These are phyloP conservation scores for Branchipolynoe longqiensis DNA, from an alignment of 2,888 invertebrate genomes.

Conservation along the genomic window DNA sequence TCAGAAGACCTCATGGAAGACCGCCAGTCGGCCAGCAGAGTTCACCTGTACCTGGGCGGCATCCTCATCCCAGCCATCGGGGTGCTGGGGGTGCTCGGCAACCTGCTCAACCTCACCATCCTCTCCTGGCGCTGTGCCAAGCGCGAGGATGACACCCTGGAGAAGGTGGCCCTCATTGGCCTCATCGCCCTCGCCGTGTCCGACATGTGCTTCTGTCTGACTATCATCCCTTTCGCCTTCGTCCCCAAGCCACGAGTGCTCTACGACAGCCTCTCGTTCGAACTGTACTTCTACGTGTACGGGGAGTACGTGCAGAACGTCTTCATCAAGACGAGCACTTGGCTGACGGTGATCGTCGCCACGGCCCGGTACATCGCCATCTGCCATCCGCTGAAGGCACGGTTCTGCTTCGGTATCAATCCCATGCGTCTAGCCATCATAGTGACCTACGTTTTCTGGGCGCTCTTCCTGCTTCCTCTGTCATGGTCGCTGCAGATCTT, in stretches of 20 bases:
- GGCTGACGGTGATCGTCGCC: slow-evolving; percentile 80
- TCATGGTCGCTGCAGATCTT: slow-evolving; percentile 60
- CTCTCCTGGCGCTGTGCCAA: slow-evolving; percentile 76
- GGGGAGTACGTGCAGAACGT: slow-evolving; percentile 77
- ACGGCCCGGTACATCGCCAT: slow-evolving; percentile 79
- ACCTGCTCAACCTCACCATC: slow-evolving; percentile 76
- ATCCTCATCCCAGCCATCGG: slow-evolving; percentile 75
- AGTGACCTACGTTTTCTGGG: slow-evolving; percentile 63
- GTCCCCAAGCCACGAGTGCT: slow-evolving; percentile 58
- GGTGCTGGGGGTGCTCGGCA: slow-evolving; percentile 77
- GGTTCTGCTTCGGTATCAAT: slow-evolving; percentile 74
- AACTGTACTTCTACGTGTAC: slow-evolving; percentile 72
- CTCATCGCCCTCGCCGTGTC: slow-evolving; percentile 79
- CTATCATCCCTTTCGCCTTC: slow-evolving; percentile 75
- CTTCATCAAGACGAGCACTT: slow-evolving; percentile 80
- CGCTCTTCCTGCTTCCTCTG: slow-evolving; percentile 59
- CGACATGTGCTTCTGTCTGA: slow-evolving; percentile 79
- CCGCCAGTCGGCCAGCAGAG: no score
- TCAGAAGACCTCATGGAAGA: no score
- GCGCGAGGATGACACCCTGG: slow-evolving; percentile 76
- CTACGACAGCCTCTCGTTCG: slow-evolving; percentile 68
- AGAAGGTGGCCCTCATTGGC: slow-evolving; percentile 79
- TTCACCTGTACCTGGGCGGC: slow-evolving; percentile 71
- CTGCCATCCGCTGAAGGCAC: slow-evolving; percentile 79
- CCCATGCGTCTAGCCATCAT: slow-evolving; percentile 72